These are phyloP conservation scores for Cephus sareptanus DNA, from an alignment of 2,888 invertebrate genomes.

Conservation along the genomic window DNA sequence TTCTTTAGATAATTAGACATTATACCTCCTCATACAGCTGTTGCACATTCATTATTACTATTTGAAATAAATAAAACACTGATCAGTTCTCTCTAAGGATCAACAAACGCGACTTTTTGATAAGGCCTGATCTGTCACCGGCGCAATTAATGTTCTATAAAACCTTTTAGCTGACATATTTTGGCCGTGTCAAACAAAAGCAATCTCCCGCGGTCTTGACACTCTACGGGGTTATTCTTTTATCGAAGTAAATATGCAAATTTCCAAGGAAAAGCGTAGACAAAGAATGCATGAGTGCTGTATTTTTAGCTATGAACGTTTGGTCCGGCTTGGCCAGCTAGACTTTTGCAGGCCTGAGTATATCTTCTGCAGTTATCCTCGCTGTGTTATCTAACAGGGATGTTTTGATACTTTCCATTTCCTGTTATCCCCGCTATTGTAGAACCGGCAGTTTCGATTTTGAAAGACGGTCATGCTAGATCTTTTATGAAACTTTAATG, in stretches of 20 bases:
- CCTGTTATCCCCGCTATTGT: neutral
- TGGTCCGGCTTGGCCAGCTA: neutral
- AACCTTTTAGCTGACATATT: neutral
- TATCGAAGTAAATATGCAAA: slow-evolving; percentile 5
- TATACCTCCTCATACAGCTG: slow-evolving; percentile 40
- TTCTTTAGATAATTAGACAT: neutral
- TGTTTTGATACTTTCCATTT: neutral
- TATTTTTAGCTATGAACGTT: neutral
- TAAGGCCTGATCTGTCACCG: slow-evolving; percentile 1
- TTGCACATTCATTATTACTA: slow-evolving; percentile 33
- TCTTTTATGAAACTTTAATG: neutral
- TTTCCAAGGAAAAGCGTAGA: slow-evolving; percentile 7
- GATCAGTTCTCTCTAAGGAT: neutral
- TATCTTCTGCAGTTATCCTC: neutral
- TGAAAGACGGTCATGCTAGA: neutral
- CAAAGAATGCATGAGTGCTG: neutral
- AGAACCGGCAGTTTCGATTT: neutral
- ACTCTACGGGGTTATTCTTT: neutral
- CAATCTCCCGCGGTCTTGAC: neutral
- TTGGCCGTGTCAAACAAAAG: neutral
- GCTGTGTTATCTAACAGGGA: neutral
- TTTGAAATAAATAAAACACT: neutral
- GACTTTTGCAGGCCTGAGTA: neutral
- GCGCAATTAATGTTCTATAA: neutral
- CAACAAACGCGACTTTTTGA: neutral